Percentiles rank a stretch among this genome's conserved stretches.
Evolutionary conservation across 2,113 vertebrate genomes (phyloP).

Genomic region (Microcebus griseorufus): DNA sequence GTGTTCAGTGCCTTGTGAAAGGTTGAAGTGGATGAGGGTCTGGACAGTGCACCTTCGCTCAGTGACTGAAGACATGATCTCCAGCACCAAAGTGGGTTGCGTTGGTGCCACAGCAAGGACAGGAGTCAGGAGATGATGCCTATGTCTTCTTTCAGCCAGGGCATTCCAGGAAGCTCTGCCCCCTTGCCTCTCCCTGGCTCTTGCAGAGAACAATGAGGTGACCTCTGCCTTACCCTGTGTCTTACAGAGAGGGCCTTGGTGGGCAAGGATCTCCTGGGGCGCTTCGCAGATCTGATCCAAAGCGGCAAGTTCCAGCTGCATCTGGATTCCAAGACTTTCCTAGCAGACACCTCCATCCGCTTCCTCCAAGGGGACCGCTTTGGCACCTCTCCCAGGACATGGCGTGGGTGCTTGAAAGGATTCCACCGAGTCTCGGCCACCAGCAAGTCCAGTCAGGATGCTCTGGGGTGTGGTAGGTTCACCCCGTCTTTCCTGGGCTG

Average conservation of each 20-base stretch:
- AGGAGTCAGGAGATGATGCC: not conserved
- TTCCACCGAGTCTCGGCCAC: constrained; percentile 80
- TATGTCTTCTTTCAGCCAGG: fast-evolving
- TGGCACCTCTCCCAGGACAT: constrained; percentile 75
- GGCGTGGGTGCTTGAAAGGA: constrained; percentile 87
- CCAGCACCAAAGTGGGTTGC: fast-evolving
- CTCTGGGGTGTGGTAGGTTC: constrained; percentile 90
- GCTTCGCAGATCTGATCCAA: constrained; percentile 84
- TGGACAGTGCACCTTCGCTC: not conserved
- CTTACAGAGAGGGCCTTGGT: constrained; percentile 86
- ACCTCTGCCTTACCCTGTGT: not conserved
- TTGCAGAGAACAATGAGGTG: not conserved
- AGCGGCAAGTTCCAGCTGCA: constrained; percentile 82
- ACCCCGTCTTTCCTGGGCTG: not conserved
- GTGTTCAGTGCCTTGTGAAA: not conserved
- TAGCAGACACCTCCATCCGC: constrained; percentile 73
- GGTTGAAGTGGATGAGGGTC: too few species aligned
- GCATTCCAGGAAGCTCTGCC: not conserved
- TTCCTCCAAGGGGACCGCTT: constrained; percentile 78
- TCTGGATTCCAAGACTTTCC: constrained; percentile 85
- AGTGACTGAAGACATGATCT: not conserved
- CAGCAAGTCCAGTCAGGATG: not conserved
- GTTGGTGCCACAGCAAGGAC: not conserved
- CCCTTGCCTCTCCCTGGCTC: too few species aligned
- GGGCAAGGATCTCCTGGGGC: constrained; percentile 83